Percentiles rank a stretch among this genome's conserved stretches.
Evolutionary conservation across 53 echinoderm and acorn worm species (phyloP).

Genomic region (Patiria pectinifera): DNA sequence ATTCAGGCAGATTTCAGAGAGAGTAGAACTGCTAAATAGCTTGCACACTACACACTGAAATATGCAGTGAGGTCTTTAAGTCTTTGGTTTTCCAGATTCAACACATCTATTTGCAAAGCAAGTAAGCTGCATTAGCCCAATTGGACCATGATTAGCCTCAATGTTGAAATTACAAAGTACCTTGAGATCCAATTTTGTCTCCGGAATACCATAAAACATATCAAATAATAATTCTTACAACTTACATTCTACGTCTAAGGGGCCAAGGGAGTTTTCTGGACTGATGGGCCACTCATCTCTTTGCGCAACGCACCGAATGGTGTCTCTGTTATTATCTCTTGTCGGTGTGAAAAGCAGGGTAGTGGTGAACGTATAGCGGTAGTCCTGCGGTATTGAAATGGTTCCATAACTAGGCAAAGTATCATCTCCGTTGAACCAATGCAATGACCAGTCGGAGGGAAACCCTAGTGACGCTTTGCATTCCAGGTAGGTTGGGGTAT

Average conservation of each 20-base stretch:
- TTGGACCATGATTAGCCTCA: too few relatives aligned
- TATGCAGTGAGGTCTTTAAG: too few relatives aligned
- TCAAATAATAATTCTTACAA: too few relatives aligned
- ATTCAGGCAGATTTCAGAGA: neutral
- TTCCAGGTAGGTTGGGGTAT: neutral
- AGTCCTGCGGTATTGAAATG: neutral
- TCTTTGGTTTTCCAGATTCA: too few relatives aligned
- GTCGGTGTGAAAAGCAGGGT: conserved; percentile 3
- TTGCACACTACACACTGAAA: neutral
- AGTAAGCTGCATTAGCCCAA: too few relatives aligned
- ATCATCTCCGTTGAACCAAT: neutral
- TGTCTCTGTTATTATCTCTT: conserved; percentile 17
- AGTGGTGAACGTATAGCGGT: conserved; percentile 25
- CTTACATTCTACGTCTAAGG: conserved; percentile 32
- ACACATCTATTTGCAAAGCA: too few relatives aligned
- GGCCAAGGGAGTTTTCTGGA: neutral
- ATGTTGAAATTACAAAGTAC: too few relatives aligned
- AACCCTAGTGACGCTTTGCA: neutral
- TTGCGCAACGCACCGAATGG: conserved; percentile 8
- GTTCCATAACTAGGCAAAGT: neutral
- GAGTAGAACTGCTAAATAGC: neutral
- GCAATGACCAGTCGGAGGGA: conserved; percentile 1
- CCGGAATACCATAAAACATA: neutral
- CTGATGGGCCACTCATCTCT: neutral
- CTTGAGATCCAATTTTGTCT: neutral